Evolutionary conservation across 2,113 vertebrate species (phyloP), one percentile per base, ranked within the genome.

Genomic region (Tiliqua scincoides): DNA sequence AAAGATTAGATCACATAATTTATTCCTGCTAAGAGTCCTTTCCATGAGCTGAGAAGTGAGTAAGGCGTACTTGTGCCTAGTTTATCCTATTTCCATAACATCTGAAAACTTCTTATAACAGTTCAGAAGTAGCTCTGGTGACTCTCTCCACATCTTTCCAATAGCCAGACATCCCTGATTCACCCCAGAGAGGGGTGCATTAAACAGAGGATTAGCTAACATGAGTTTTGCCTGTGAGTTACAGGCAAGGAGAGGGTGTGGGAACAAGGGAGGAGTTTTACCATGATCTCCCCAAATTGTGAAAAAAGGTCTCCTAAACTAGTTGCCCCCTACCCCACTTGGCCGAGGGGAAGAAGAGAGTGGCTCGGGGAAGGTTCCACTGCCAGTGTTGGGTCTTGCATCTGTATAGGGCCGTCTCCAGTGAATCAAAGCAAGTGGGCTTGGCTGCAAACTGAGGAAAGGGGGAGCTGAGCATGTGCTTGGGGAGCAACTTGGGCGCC

Each of bases 401-500:
- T 5, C n/a, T 43, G 25, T 3, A 65, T 73, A 68, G 40, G 61
- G 62, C 27, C 3, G 4, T 14, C 27, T 35, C 30, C 52, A 52
- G 2, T 35, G 67, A 27, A 52, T 57, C 21, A 78, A 1, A 57
- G 30, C 85, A 71, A 76, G 0, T 80, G 91, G 87, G 77, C 18
- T 71, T 37, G 72, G 23, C 62, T 72, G 86, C 76, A 57, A 88
- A 91, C 82, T 86, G 81, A 85, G 88, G 70, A 86, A 83, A 62
- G 76, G 62, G 57, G 25, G 18, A 2, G 25, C 6, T 4, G 2
- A 1, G 25, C 6, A 27, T 82, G 91, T 91, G 91, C 89, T 93
- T 89, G 84, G 81, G 87, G 59, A 91, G 87, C 77, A 85, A 6
- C 80, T 70, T 90, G 89, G 87, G 87, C 87, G 88, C 89, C 88